phyloP scores from a whole-genome alignment of 2,888 invertebrate species.

The Pyrrhia umbra region DNA sequence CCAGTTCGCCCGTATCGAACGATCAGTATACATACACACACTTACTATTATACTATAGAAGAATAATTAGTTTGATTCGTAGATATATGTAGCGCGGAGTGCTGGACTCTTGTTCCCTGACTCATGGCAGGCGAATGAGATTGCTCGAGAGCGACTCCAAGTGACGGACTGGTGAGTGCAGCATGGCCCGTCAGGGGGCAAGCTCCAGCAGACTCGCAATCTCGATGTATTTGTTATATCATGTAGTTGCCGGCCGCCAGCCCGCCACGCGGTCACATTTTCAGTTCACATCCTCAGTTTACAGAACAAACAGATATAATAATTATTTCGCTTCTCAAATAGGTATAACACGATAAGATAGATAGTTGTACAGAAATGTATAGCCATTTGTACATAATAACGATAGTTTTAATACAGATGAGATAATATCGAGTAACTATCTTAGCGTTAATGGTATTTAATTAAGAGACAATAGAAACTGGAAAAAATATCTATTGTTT shows the following conservation, averaged over 20 bases:
- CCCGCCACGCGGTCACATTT: conserved; percentile 78
- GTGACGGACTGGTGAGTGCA: conserved; percentile 13
- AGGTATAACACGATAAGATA: conserved; percentile 85
- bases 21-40: conserved; percentile 87
- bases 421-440: conserved; percentile 84
- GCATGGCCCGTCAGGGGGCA: conserved; percentile 58
- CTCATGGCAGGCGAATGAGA: conserved; percentile 21
- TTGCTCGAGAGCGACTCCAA: conserved; percentile 1
- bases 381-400: conserved; percentile 86
- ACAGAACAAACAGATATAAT: conserved; percentile 74
- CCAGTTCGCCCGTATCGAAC: conserved; percentile 81
- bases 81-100: conserved; percentile 86
- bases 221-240: conserved; percentile 90
- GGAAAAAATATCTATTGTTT: conserved; percentile 81
- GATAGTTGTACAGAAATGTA: conserved; percentile 88
- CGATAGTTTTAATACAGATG: conserved; percentile 88
- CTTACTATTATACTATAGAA: conserved; percentile 89
- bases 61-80: conserved; percentile 90
- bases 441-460: conserved; percentile 87
- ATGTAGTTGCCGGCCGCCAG: conserved; percentile 85
- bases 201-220: conserved; percentile 72
- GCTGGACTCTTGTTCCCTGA: conserved; percentile 69
- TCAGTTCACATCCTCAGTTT: conserved; percentile 86
- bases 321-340: conserved; percentile 83
- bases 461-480: conserved; percentile 86